Base-by-base conservation (phyloP, 2,797 vertebrate species). In the Eospalax fontanierii region DNA sequence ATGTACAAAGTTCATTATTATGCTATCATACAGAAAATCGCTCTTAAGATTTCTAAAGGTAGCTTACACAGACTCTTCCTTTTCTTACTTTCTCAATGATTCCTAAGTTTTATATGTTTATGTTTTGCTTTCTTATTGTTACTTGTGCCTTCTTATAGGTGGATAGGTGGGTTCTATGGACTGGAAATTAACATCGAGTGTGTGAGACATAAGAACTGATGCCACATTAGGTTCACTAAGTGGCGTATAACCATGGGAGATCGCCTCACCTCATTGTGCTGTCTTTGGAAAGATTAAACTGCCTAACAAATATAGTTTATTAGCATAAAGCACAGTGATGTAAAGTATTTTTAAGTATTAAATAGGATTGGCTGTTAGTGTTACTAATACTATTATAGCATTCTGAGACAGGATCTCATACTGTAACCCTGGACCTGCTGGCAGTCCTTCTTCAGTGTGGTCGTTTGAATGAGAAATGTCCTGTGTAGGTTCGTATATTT, bases 1-100 rank as follows among this genome's bases (percentile, higher is more conserved):
- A 46, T 76, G 22, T 63, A 74, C 70, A 70, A 79, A 88, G 21
- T 75, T 90, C n/a, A 84, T 87, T 59, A 78, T 40, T 95, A 61
- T 57, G 38, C 6, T 74, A 3, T 66, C 76, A 54, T 54, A 59
- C 40, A 74, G 33, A 57, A 35, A 74, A 38, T 84, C 87, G 33
- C 43, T 63, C 12, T 38, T 79, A 1, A 70, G 30, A 46, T 26
- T 40, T 74, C 18, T 61, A 46, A 74, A 59, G 59, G 61, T 33
- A 75, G 30, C 22, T 19, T 12, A 78, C 54, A 61, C 14, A 81
- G 15, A 40, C 33, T n/a, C 11, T 22, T 5, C 63, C 1, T 80
- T 33, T 61, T 28, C 43, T 73, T 61, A 30, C 33, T 66, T 82
- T 57, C 21, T 73, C 24, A 46, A 50, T 46, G 26, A 63, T 91